Conservation (phyloP, 2,113 vertebrate genomes). For the Centropus unirufus region DNA sequence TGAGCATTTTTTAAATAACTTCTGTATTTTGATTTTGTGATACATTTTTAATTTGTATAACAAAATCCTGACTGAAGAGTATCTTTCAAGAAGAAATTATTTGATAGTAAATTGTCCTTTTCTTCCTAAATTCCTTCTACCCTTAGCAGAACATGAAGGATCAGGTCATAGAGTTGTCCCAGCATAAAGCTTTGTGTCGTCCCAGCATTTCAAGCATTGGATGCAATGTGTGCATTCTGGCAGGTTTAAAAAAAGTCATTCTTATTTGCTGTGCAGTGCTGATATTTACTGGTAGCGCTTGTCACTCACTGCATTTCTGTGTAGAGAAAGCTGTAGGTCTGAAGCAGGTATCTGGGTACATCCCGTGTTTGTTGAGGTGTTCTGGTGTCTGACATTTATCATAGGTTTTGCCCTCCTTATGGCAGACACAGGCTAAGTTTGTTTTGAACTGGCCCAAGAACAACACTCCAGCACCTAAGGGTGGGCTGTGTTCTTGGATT, state of each 20-base stretch:
- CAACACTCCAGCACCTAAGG: not conserved
- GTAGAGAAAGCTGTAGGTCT: not conserved
- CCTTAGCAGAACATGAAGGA: not conserved
- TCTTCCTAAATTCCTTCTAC: not conserved
- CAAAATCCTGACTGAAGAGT: not conserved
- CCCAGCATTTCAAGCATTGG: not conserved
- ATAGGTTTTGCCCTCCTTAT: not conserved
- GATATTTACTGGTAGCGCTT: not conserved
- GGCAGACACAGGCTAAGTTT: not conserved
- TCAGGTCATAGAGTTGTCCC: not conserved
- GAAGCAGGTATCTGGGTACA: not conserved
- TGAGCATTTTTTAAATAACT: not conserved
- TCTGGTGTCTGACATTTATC: not conserved
- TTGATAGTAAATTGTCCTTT: not conserved
- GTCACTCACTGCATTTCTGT: not conserved
- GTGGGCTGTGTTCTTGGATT: not conserved
- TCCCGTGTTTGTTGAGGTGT: not conserved
- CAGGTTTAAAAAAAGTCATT: not conserved
- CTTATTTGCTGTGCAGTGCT: not conserved
- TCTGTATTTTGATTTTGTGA: not conserved
- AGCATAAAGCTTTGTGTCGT: not conserved
- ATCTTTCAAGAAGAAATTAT: not conserved
- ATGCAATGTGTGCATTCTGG: not conserved
- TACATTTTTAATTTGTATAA: not conserved
- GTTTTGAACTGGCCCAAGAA: not conserved